Conservation (phyloP, 2,888 invertebrate genomes). For the Maniola hyperantus region DNA sequence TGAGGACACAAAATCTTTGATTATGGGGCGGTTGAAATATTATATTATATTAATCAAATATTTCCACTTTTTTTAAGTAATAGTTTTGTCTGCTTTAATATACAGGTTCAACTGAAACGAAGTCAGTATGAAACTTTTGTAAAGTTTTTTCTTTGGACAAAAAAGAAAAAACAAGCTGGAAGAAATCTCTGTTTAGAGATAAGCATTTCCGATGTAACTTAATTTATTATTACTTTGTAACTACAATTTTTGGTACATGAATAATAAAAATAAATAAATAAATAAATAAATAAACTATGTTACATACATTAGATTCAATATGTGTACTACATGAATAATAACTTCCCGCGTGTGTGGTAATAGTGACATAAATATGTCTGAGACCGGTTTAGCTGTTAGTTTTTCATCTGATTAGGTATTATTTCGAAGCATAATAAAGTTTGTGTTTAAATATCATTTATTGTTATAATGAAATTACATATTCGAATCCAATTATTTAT, state of each 20-base stretch:
- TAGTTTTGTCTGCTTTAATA: background rate
- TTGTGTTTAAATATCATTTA: background rate
- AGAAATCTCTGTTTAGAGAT: too few relatives aligned
- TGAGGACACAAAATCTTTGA: too few relatives aligned
- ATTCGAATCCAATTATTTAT: background rate
- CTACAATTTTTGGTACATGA: too few relatives aligned
- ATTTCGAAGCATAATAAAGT: background rate
- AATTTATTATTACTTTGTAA: too few relatives aligned
- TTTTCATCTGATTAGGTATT: background rate
- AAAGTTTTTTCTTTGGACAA: background rate
- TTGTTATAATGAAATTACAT: constrained; percentile 5
- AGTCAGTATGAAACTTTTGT: background rate
- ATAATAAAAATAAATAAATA: too few relatives aligned
- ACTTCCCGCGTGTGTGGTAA: constrained; percentile 10
- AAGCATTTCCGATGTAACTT: too few relatives aligned
- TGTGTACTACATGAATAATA: constrained; percentile 10
- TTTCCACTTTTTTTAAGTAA: background rate
- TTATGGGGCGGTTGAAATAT: too few relatives aligned
- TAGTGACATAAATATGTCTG: constrained; percentile 7
- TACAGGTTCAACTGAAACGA: background rate
- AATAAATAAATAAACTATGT: too few relatives aligned
- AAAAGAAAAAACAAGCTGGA: too few relatives aligned
- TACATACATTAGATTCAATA: background rate
- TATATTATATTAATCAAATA: background rate
- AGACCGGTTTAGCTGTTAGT: background rate